These are phyloP conservation scores for Cephus pygmeus DNA, from an alignment of 2,888 invertebrate genomes.

Conservation along the genomic window DNA sequence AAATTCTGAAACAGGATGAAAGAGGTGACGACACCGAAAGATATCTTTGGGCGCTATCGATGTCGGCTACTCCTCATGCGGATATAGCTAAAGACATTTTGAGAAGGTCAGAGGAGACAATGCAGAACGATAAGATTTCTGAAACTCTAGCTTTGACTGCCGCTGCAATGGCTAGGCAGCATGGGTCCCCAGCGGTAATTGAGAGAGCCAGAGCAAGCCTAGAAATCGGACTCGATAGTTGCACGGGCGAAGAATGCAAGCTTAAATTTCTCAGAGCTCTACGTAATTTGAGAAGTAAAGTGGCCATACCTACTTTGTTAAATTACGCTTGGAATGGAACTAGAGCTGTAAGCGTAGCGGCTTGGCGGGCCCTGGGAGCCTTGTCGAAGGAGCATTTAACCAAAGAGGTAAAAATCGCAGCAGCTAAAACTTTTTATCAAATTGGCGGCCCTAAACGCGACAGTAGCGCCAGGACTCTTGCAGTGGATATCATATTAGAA, in stretches of 20 bases:
- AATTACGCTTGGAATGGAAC: conserved; percentile 68
- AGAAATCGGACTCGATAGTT: conserved; percentile 67
- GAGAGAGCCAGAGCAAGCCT: conserved; percentile 55
- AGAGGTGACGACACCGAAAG: conserved; percentile 74
- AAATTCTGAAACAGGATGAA: conserved; percentile 70
- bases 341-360: conserved; percentile 71
- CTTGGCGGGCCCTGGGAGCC: conserved; percentile 75
- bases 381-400: conserved; percentile 64
- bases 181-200: conserved; percentile 38
- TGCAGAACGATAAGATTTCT: conserved; percentile 71
- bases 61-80: conserved; percentile 73
- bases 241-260: conserved; percentile 71
- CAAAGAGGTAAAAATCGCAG: conserved; percentile 64
- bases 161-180: conserved; percentile 71
- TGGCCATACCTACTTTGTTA: conserved; percentile 72
- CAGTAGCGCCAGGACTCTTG: conserved; percentile 77
- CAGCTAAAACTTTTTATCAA: conserved; percentile 73
- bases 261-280: conserved; percentile 75
- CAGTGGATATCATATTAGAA: conserved; percentile 77
- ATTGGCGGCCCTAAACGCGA: conserved; percentile 68
- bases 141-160: conserved; percentile 77
- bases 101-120: conserved; percentile 66
- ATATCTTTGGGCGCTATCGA: conserved; percentile 79
- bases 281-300: conserved; percentile 75
- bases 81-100: conserved; percentile 69